Evolutionary conservation across 1,140 invertebrate genomes (phyloP).

Genomic region (Littorina saxatilis): DNA sequence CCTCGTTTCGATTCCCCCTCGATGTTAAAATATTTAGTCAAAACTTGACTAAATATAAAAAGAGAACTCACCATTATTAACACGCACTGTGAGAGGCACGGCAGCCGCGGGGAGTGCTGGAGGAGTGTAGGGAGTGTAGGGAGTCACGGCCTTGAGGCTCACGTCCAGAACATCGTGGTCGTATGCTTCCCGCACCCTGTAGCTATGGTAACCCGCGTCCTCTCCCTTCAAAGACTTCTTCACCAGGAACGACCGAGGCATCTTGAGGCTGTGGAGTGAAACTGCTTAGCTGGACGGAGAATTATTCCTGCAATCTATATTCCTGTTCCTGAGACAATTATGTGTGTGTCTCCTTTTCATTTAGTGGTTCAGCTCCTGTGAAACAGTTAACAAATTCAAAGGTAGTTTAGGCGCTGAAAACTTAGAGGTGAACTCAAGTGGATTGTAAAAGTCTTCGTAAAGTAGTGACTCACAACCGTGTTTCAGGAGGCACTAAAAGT

Average conservation of each 20-base stretch:
- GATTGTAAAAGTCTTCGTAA: no score
- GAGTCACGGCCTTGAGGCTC: constrained; percentile 61
- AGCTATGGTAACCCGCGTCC: constrained; percentile 57
- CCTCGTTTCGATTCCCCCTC: no score
- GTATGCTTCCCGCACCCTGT: constrained; percentile 50
- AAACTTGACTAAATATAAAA: no score
- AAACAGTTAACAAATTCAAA: no score
- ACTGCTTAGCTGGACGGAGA: not conserved
- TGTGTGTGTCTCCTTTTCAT: not conserved
- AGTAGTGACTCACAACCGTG: no score
- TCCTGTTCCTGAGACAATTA: not conserved
- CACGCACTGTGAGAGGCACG: constrained; percentile 62
- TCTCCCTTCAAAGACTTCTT: constrained; percentile 76
- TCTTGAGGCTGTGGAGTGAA: constrained; percentile 57
- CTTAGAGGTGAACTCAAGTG: no score
- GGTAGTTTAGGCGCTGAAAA: no score
- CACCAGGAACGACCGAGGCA: constrained; percentile 76
- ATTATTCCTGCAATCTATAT: not conserved
- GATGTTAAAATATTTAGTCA: no score
- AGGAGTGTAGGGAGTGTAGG: constrained; percentile 54
- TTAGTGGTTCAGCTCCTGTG: no score
- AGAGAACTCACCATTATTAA: constrained; percentile 71
- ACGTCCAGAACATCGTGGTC: constrained; percentile 50
- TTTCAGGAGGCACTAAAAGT: no score
- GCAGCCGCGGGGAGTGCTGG: constrained; percentile 44